Evolutionary conservation across 2,888 invertebrate genomes (phyloP), one percentile per base, ranked within the genome.

Genomic region (Chaitophorus viminalis): DNA sequence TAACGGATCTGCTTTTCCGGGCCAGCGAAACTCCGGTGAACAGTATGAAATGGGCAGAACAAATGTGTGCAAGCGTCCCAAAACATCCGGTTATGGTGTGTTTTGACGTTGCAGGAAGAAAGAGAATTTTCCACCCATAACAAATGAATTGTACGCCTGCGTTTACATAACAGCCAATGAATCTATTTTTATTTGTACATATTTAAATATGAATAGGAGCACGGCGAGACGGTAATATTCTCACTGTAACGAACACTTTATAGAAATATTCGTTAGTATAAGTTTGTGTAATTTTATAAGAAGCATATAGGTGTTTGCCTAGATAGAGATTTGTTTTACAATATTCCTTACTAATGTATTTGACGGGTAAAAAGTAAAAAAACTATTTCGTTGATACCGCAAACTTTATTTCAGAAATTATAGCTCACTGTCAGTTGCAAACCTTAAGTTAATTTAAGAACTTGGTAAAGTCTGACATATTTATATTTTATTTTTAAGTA

Each of bases 1-100:
- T 76, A 84, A 65, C 68, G 84, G 76, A 85, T 65, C 84, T 76
- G 84, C 46, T 85, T 72, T 72, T 52, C 68, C 76, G 75, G 75
- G 70, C 33, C 60, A 60, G 54, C 33, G 36, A 60, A 33, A 78
- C 33, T 78, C 60, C 29, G 70, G 31, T 6, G 8, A 18, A 29
- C n/a, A 29, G 29, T 33, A 36, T n/a, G 36, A 82, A 70, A 70
- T 18, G 31, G 46, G 31, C 70, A 46, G 46, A 82, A 82, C 70
- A 82, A 70, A 82, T 82, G 81, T 82, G 81, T 39, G 81, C 68
- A 11, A 11, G 81, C 39, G 11, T 68, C 68, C 81, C 46, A 68
- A 68, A 81, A 68, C 76, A 70, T 70, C 68, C 70, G 70, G 79
- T 81, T 81, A 21, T 31, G 52, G 77, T 36, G 68, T n/a, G n/a